These are phyloP conservation scores for Pseudorhombus dupliciocellatus DNA, from an alignment of 2,113 vertebrate genomes.

Conservation along the genomic window DNA sequence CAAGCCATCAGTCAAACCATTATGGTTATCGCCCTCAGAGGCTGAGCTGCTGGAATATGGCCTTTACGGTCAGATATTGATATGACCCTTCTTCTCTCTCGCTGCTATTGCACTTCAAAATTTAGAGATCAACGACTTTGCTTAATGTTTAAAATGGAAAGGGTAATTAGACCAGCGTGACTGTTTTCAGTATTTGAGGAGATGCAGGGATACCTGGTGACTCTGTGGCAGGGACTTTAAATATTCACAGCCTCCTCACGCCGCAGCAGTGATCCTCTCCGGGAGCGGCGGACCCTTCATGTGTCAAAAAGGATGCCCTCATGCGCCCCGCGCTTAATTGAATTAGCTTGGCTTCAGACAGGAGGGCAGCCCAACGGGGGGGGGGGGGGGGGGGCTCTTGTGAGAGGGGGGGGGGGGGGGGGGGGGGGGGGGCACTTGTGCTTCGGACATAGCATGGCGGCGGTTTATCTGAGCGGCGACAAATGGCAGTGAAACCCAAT, in stretches of 20 bases:
- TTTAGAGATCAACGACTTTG: background rate
- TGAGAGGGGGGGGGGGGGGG: too few relatives aligned
- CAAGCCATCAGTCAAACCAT: background rate
- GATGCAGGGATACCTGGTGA: background rate
- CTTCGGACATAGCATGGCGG: conserved; percentile 50
- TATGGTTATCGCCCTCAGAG: background rate
- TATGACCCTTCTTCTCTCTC: background rate
- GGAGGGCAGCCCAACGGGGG: conserved; percentile 17
- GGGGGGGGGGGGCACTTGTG: conserved; percentile 39
- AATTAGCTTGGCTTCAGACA: conserved; percentile 51
- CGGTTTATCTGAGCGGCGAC: conserved; percentile 50
- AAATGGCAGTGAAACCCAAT: conserved; percentile 70
- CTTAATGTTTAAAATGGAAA: background rate
- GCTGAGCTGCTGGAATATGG: background rate
- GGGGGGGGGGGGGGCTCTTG: too few relatives aligned
- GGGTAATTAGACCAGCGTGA: background rate
- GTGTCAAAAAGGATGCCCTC: conserved; percentile 32
- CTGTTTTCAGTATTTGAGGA: background rate
- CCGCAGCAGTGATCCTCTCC: background rate
- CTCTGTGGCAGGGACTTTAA: background rate
- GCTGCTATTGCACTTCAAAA: background rate
- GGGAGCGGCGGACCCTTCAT: conserved; percentile 10
- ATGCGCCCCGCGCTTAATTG: conserved; percentile 40
- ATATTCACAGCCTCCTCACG: background rate
- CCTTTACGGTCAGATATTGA: background rate